Percentiles rank a stretch among this genome's conserved stretches.
Conservation (phyloP, 2,888 invertebrate species). For the Idaea biselata region DNA sequence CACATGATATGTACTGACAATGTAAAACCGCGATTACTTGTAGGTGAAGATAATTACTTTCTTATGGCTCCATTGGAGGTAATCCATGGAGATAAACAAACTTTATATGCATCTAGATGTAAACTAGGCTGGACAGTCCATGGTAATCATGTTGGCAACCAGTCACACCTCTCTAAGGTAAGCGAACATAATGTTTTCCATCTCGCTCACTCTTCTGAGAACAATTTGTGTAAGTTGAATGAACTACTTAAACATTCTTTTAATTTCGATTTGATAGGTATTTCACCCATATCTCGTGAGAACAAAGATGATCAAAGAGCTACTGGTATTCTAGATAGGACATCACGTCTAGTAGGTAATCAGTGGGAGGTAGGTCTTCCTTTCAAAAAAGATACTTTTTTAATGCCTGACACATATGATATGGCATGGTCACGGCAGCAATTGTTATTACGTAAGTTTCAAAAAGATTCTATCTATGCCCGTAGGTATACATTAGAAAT, state of each 20-base stretch:
- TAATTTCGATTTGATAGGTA: conserved; percentile 28
- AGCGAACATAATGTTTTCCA: conserved; percentile 2
- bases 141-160: conserved; percentile 10
- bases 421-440: conserved; percentile 16
- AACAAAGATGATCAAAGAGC: conserved; percentile 26
- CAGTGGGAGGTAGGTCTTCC: conserved; percentile 29
- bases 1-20: conserved; percentile 13
- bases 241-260: conserved; percentile 23
- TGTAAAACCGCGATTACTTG: conserved; percentile 22
- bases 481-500: conserved; percentile 27
- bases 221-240: conserved; percentile 21
- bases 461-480: conserved; percentile 13
- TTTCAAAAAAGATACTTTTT: conserved; percentile 21
- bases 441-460: conserved; percentile 17
- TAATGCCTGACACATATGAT: conserved; percentile 22
- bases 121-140: conserved; percentile 22
- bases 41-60: conserved; percentile 28
- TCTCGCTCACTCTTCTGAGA: background rate
- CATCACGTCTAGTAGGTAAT: conserved; percentile 17
- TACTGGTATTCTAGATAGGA: conserved; percentile 25
- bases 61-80: conserved; percentile 23
- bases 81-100: conserved; percentile 9
- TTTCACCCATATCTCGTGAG: conserved; percentile 24
- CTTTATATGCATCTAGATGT: conserved; percentile 19
- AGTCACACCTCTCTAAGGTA: conserved; percentile 20